phyloP scores from a whole-genome alignment of 2,797 vertebrate genomes.

The Nasua narica region DNA sequence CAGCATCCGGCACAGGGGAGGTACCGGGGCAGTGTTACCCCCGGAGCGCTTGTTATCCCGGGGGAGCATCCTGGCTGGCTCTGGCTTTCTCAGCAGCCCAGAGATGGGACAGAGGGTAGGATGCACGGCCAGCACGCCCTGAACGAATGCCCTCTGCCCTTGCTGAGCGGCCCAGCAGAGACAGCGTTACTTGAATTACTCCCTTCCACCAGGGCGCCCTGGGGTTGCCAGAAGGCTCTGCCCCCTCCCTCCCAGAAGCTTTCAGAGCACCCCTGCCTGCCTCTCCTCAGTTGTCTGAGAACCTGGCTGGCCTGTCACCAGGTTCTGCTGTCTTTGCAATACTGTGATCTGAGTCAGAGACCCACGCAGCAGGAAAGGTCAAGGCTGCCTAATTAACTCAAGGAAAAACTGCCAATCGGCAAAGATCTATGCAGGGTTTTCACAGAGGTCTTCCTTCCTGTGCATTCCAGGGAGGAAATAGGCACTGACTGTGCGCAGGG shows the following conservation, averaged over 20 bases:
- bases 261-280: constrained; percentile 2
- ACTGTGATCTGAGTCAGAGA: constrained; percentile 63
- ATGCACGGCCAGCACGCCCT: accelerated
- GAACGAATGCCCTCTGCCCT: background rate
- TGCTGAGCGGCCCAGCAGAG: background rate
- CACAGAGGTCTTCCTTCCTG: background rate
- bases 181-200: background rate
- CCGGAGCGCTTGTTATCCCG: background rate
- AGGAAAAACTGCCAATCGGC: constrained; percentile 44
- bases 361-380: constrained; percentile 53
- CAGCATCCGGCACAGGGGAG: accelerated
- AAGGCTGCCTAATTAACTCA: constrained; percentile 65
- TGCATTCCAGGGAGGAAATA: background rate
- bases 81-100: background rate
- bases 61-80: background rate
- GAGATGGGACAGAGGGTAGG: too few species aligned
- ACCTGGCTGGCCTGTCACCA: constrained; percentile 49
- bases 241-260: background rate
- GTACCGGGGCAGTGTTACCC: background rate
- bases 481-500: accelerated
- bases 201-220: background rate
- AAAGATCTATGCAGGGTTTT: background rate
- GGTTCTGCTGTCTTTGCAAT: constrained; percentile 27
- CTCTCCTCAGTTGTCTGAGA: constrained; percentile 23
- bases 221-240: background rate